Conservation (phyloP, 2,113 vertebrate species). For the Psephotus haematonotus region DNA sequence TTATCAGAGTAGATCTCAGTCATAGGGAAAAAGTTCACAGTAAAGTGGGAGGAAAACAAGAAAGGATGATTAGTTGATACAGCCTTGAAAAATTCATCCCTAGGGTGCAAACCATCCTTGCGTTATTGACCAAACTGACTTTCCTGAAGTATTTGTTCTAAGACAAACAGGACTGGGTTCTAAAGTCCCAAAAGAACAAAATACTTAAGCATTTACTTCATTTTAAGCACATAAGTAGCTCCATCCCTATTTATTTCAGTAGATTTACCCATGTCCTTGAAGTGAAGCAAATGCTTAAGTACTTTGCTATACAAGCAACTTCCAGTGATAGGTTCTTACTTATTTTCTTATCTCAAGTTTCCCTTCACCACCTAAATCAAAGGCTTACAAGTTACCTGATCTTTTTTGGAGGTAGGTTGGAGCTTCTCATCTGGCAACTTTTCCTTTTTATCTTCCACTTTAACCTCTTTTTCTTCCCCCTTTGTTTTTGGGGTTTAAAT, state of each 20-base stretch:
- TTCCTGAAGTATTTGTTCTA: not conserved
- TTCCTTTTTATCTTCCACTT: constrained; percentile 74
- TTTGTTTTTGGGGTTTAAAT: constrained; percentile 60
- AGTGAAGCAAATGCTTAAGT: not conserved
- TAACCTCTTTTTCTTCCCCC: constrained; percentile 79
- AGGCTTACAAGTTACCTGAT: constrained; percentile 75
- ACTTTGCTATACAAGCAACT: not conserved
- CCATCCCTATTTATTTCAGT: constrained; percentile 13
- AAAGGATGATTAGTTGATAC: constrained; percentile 23
- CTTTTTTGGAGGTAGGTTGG: constrained; percentile 65
- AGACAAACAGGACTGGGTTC: constrained; percentile 9
- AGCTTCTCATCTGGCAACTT: constrained; percentile 73
- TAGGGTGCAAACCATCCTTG: not conserved
- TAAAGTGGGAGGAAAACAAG: constrained; percentile 38
- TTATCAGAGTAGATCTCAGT: constrained; percentile 24
- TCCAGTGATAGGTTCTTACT: not conserved
- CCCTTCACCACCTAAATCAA: not conserved
- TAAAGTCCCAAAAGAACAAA: not conserved
- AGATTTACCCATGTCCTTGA: not conserved
- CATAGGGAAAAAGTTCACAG: constrained; percentile 2
- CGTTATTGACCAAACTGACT: not conserved
- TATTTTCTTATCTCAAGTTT: not conserved
- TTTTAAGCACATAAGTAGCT: constrained; percentile 2
- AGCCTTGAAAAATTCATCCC: constrained; percentile 6
- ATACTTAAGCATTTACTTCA: not conserved